Conservation (phyloP, 1,140 invertebrate genomes). For the Chionoecetes opilio region DNA sequence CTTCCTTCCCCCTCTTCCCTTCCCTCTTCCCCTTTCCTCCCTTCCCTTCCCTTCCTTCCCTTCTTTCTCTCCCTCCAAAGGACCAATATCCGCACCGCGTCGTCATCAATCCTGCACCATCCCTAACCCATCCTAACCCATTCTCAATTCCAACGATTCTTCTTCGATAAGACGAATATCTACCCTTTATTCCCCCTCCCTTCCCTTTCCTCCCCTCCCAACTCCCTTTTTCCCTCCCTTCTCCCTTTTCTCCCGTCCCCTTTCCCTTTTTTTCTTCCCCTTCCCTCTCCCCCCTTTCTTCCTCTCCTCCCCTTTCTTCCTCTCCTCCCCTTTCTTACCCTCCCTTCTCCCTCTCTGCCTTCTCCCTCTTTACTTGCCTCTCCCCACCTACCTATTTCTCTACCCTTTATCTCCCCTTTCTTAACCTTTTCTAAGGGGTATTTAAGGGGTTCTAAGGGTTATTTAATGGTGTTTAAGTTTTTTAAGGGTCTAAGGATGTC, state of each 20-base stretch:
- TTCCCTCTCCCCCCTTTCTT: neutral
- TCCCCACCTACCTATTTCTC: neutral
- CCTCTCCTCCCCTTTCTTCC: neutral
- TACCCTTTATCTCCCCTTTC: neutral
- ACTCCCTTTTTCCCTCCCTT: neutral
- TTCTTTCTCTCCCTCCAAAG: neutral
- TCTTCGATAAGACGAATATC: conserved; percentile 18
- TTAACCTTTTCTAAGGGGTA: too few relatives aligned
- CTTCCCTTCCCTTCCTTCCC: neutral
- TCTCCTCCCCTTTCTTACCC: neutral
- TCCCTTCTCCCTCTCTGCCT: neutral
- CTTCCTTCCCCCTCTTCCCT: neutral
- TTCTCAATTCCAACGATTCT: conserved; percentile 44
- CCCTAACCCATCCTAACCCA: conserved; percentile 51
- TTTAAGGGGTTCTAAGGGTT: too few relatives aligned
- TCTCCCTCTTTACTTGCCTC: neutral
- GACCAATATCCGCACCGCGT: conserved; percentile 56
- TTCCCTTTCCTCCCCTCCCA: neutral
- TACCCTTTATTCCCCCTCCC: neutral
- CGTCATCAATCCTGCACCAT: conserved; percentile 31
- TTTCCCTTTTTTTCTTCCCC: neutral
- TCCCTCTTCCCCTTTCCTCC: too few relatives aligned
- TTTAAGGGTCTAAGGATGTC: neutral
- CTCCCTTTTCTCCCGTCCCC: neutral
- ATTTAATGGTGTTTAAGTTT: neutral